Evolutionary conservation across 2,113 vertebrate species (phyloP).

Genomic region (Saguinus imperator): DNA sequence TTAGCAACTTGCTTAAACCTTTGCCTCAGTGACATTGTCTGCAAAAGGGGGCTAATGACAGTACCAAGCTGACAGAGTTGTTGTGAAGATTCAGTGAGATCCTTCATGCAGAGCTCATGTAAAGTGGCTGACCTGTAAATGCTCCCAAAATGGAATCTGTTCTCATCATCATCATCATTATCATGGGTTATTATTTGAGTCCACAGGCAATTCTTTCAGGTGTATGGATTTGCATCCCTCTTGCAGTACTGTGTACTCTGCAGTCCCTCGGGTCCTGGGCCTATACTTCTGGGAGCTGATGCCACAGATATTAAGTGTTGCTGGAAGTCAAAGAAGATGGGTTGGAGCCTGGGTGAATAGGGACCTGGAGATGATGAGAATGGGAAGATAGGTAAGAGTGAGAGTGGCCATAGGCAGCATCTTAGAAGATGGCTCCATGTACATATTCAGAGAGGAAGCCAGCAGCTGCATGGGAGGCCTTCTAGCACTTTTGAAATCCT

Average conservation of each 20-base stretch:
- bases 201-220: background rate
- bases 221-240: background rate
- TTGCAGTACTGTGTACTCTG: background rate
- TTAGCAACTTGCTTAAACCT: slow-evolving; percentile 45
- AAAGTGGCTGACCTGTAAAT: background rate
- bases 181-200: background rate
- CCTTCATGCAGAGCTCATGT: background rate
- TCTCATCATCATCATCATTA: background rate
- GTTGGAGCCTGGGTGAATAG: background rate
- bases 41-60: background rate
- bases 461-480: background rate
- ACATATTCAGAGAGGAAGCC: background rate
- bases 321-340: slow-evolving; percentile 36
- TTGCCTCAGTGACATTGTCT: slow-evolving; percentile 31
- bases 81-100: slow-evolving; percentile 13
- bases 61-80: background rate
- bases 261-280: background rate
- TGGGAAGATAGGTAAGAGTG: background rate
- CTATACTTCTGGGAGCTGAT: background rate
- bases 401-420: background rate
- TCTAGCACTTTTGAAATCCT: slow-evolving; percentile 35
- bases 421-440: background rate
- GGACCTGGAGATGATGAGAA: background rate
- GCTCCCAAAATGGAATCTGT: background rate
- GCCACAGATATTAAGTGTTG: background rate